Evolutionary conservation across 2,888 invertebrate species (phyloP).

Genomic region (Pseudococcus longispinus): DNA sequence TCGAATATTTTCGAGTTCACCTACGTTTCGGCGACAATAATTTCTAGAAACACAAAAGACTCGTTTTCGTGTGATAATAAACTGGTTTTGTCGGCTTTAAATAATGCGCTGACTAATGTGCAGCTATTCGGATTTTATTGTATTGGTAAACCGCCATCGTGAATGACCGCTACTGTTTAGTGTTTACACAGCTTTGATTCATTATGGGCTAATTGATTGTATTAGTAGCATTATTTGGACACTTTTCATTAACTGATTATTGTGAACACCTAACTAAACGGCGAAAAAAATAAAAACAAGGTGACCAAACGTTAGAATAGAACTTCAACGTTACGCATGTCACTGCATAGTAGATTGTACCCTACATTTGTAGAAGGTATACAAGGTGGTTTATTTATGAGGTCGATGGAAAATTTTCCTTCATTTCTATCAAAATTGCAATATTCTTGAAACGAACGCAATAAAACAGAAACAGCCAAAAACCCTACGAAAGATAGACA

Average conservation of each 20-base stretch:
- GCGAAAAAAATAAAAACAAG: not conserved
- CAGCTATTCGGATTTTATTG: not conserved
- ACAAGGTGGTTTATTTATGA: no score
- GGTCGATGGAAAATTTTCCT: not conserved
- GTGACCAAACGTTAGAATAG: no score
- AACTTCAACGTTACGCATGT: no score
- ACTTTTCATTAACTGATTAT: not conserved
- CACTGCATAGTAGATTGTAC: no score
- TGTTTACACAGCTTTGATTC: not conserved
- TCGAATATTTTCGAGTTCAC: not conserved
- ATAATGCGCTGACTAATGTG: not conserved
- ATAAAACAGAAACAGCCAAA: no score
- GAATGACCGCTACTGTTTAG: constrained; percentile 1
- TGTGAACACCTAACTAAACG: not conserved
- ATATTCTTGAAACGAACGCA: no score
- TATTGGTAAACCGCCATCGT: not conserved
- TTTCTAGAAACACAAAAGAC: not conserved
- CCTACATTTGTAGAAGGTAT: no score
- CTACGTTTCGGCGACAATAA: not conserved
- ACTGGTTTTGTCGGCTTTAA: not conserved
- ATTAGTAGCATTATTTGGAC: not conserved
- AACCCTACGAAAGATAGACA: no score
- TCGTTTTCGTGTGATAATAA: constrained; percentile 27
- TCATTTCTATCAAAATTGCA: no score
- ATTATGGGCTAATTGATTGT: not conserved